Conservation (phyloP, 2,888 invertebrate genomes). For the Pseudococcus jackbeardsleyi region DNA sequence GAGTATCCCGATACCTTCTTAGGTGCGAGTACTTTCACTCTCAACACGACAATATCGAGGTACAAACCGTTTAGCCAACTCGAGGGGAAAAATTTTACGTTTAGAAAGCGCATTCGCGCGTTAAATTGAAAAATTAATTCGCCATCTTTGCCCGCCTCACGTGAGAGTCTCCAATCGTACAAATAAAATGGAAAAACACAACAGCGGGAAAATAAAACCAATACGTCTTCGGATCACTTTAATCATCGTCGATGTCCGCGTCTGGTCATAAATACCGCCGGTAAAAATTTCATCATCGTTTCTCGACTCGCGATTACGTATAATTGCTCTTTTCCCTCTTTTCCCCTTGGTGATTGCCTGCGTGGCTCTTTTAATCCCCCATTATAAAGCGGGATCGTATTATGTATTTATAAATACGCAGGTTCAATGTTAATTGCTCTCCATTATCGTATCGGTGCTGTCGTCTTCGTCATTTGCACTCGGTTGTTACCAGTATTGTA, state of each 20-base stretch:
- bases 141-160: not conserved
- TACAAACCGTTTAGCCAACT: not conserved
- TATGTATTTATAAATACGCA: not conserved
- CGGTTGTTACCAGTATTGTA: not conserved
- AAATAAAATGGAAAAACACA: not conserved
- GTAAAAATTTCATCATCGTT: not conserved
- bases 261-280: not conserved
- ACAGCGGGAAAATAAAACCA: not conserved
- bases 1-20: not conserved
- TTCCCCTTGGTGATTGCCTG: not conserved
- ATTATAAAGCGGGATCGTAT: not conserved
- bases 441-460: constrained; percentile 2
- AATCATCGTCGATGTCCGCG: not conserved
- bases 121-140: constrained; percentile 4
- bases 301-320: not conserved
- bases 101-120: not conserved
- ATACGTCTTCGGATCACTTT: not conserved
- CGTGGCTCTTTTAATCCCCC: not conserved
- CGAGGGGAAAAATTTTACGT: not conserved
- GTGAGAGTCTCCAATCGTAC: not conserved
- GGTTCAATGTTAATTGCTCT: constrained; percentile 45
- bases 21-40: not conserved
- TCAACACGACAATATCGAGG: not conserved
- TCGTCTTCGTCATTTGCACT: not conserved
- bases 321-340: not conserved